A percentile compares a stretch with the other conserved stretches of the same genome.
These are phyloP conservation scores for Aplodontia rufa DNA, from an alignment of 2,113 vertebrate species.

Conservation along the genomic window DNA sequence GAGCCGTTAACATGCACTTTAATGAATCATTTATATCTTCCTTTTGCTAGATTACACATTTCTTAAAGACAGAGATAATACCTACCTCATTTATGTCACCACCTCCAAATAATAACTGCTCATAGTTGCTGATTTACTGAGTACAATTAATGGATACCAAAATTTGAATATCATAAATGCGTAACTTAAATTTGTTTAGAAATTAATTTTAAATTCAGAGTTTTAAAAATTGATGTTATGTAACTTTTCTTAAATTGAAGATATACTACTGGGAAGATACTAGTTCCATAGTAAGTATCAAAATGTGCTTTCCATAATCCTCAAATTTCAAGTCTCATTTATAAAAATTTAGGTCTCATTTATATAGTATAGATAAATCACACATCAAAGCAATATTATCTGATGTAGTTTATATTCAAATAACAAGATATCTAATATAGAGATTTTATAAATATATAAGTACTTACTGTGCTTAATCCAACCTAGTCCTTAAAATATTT, in stretches of 20 bases:
- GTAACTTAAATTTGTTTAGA: background rate
- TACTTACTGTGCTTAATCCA: background rate
- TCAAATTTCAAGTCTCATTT: background rate
- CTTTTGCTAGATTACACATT: background rate
- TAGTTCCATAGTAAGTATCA: background rate
- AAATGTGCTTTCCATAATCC: background rate
- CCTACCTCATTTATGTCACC: background rate
- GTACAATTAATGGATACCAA: background rate
- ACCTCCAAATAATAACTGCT: background rate
- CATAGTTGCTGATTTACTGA: background rate
- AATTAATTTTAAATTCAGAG: constrained; percentile 6
- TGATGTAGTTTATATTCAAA: background rate
- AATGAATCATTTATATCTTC: background rate
- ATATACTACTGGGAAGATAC: background rate
- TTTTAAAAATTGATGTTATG: background rate
- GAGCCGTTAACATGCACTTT: background rate
- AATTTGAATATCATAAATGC: background rate
- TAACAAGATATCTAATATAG: background rate
- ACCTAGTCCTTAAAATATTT: background rate
- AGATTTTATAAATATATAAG: background rate
- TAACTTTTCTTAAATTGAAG: background rate
- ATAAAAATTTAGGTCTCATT: background rate
- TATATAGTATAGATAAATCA: background rate
- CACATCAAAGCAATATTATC: background rate
- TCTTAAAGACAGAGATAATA: background rate